Conservation (phyloP, 2,797 vertebrate species). For the Gallinago solitaria region DNA sequence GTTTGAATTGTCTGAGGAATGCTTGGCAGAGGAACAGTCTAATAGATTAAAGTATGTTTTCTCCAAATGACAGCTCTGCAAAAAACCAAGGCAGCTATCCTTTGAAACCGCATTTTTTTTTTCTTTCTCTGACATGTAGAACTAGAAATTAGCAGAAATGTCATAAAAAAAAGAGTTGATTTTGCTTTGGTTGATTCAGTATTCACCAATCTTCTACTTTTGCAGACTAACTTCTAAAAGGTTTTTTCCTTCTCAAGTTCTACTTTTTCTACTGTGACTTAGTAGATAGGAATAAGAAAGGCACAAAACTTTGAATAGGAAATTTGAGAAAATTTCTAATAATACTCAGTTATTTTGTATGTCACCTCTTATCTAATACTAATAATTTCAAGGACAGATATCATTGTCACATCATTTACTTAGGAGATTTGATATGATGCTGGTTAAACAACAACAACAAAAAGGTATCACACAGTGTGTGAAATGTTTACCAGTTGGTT, state of each 20-base stretch:
- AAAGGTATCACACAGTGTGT: neutral
- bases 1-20: neutral
- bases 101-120: neutral
- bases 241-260: neutral
- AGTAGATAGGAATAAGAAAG: neutral
- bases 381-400: neutral
- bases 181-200: neutral
- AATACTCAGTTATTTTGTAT: neutral
- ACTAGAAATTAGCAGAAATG: neutral
- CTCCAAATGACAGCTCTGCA: neutral
- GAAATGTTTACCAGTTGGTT: neutral
- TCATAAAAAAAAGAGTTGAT: neutral
- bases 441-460: neutral
- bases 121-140: neutral
- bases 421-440: neutral
- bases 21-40: neutral
- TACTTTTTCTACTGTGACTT: neutral
- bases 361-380: neutral
- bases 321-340: neutral
- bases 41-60: neutral
- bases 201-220: neutral
- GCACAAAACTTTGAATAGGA: neutral
- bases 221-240: neutral
- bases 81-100: neutral
- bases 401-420: neutral